phyloP scores from a whole-genome alignment of 2,888 invertebrate genomes.

The Agrochola lota region DNA sequence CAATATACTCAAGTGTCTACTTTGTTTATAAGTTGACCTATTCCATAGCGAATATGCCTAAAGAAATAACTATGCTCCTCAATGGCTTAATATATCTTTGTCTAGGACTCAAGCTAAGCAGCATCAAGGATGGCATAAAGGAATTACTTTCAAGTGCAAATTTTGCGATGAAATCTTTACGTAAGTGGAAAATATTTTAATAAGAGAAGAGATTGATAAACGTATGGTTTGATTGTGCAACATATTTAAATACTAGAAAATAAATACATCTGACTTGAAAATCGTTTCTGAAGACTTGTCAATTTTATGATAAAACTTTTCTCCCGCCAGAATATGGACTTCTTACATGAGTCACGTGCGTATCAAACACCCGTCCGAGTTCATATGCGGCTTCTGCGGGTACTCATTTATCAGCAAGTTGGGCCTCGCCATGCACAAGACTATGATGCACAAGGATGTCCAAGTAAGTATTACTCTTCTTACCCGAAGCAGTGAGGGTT shows the following conservation, averaged over 20 bases:
- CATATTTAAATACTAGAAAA: neutral
- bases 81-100: neutral
- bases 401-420: conserved; percentile 87
- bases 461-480: conserved; percentile 56
- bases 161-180: conserved; percentile 85
- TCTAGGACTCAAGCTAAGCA: conserved; percentile 86
- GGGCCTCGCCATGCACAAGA: conserved; percentile 85
- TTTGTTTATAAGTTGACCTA: no score
- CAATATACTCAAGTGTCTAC: neutral
- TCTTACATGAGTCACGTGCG: conserved; percentile 87
- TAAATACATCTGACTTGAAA: neutral
- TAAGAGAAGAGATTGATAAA: neutral
- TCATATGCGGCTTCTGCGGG: conserved; percentile 86
- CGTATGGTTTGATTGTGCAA: neutral
- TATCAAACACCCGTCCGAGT: conserved; percentile 88
- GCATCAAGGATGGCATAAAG: conserved; percentile 87
- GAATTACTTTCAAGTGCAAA: conserved; percentile 86
- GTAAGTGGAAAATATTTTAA: conserved; percentile 74
- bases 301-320: neutral
- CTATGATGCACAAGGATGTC: conserved; percentile 85
- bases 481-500: neutral
- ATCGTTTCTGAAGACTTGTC: neutral
- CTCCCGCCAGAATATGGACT: conserved; percentile 81
- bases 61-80: neutral
- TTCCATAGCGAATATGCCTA: neutral